Evolutionary conservation across 1,140 invertebrate species (phyloP).

Genomic region (Zaprionus inermis): DNA sequence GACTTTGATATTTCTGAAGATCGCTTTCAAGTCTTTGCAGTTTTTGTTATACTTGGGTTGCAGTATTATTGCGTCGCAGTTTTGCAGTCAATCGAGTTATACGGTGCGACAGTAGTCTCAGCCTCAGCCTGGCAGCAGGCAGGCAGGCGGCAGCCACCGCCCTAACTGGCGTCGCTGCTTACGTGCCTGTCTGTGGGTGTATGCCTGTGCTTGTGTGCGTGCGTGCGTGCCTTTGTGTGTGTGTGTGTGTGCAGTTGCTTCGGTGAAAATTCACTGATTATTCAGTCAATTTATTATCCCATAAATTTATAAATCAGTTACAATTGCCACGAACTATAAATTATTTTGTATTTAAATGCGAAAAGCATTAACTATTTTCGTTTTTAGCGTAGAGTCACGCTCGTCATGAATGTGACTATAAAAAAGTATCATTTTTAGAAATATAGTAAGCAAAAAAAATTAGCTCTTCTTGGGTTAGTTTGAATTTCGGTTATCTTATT

Average conservation of each 20-base stretch:
- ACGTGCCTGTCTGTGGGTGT: slow-evolving; percentile 53
- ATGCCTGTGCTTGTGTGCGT: slow-evolving; percentile 11
- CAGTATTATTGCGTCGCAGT: slow-evolving; percentile 63
- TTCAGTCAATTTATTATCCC: slow-evolving; percentile 26
- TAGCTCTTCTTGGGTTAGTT: background rate
- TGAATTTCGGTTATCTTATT: background rate
- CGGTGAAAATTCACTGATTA: slow-evolving; percentile 23
- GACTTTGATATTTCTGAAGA: slow-evolving; percentile 22
- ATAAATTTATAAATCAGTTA: slow-evolving; percentile 22
- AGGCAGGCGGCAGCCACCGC: slow-evolving; percentile 67
- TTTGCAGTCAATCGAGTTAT: slow-evolving; percentile 44
- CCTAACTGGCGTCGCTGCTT: slow-evolving; percentile 72
- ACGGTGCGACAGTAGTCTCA: slow-evolving; percentile 18
- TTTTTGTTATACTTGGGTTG: slow-evolving; percentile 19
- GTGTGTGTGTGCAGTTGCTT: background rate
- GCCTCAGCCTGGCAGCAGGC: slow-evolving; percentile 28
- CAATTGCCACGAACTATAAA: slow-evolving; percentile 6
- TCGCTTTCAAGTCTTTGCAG: slow-evolving; percentile 11
- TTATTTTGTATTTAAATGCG: slow-evolving; percentile 2
- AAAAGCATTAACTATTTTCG: background rate
- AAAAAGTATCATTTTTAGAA: background rate
- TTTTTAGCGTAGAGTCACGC: background rate
- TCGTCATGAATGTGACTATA: background rate
- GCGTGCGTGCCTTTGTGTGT: slow-evolving; percentile 1
- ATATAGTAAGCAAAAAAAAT: no score